Conservation (phyloP, 2,888 invertebrate genomes). For the Lordiphosa andalusiaca region DNA sequence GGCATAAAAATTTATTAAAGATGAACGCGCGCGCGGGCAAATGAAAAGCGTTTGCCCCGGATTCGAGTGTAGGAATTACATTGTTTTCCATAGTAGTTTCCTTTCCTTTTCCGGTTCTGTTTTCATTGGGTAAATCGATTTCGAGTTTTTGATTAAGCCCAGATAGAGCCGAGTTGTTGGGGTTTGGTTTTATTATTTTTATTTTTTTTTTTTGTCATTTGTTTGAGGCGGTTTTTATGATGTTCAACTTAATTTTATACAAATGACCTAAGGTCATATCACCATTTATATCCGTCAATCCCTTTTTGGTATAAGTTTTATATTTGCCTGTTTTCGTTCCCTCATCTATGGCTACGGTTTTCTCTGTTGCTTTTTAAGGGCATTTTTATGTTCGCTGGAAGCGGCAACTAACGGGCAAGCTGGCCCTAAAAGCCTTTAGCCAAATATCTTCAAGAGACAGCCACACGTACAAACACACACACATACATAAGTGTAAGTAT, state of each 20-base stretch:
- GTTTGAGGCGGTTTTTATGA: conserved; percentile 60
- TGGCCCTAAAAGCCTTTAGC: conserved; percentile 73
- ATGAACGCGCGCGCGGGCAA: conserved; percentile 48
- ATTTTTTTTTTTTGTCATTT: conserved; percentile 62
- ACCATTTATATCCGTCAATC: conserved; percentile 75
- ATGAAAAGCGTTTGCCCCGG: conserved; percentile 24
- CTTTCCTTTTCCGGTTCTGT: conserved; percentile 14
- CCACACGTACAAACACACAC: conserved; percentile 21
- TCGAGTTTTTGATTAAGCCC: conserved; percentile 70
- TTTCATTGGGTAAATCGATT: conserved; percentile 71
- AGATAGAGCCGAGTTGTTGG: conserved; percentile 48
- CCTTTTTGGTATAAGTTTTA: conserved; percentile 74
- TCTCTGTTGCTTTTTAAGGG: conserved; percentile 63
- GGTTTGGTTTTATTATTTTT: conserved; percentile 42
- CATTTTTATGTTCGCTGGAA: conserved; percentile 71
- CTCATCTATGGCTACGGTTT: background rate
- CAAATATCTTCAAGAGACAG: conserved; percentile 67
- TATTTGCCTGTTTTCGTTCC: conserved; percentile 60
- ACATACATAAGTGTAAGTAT: conserved; percentile 13
- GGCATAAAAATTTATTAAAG: conserved; percentile 75
- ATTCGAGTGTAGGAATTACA: conserved; percentile 28
- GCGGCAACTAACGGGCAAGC: conserved; percentile 69
- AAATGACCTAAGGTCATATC: conserved; percentile 74
- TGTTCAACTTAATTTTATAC: conserved; percentile 75
- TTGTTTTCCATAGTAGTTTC: conserved; percentile 24